Base-by-base conservation (phyloP, 92 coral and sea anemone species). In the Anthopleura xanthogrammica region DNA sequence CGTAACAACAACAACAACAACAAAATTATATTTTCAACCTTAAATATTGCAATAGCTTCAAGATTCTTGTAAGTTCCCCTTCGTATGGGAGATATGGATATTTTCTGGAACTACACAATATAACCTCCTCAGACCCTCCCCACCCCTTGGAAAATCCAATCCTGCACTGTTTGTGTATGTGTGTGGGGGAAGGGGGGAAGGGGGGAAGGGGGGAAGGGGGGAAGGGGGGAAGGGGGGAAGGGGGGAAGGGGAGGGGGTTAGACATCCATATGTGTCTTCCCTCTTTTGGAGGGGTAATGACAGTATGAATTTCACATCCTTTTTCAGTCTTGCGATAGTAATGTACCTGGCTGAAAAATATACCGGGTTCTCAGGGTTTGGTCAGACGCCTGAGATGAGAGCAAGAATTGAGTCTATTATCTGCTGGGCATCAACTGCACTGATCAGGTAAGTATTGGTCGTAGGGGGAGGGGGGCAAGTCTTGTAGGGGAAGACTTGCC, bases 391-490 rank as follows among this genome's bases (percentile, higher is more conserved):
- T 2, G 90, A 92, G 76, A 86, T 87, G 82, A 80, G 92, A 58
- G 91, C 87, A 52, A 86, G 65, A 83, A 81, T 90, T 75, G 93
- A 90, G 39, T 92, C 96, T 14, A 78, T 92, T 7, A 86, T 90
- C 12, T 82, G 90, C 55, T 92, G 96, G 96, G 96, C 93, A 19
- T 83, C 93, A 5, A 82, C 90, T 29, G 89, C 96, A 24, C 80
- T 92, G 16, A 85, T 88, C 0, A 92, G 96, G 96, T 92, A 80
- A 16, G 62, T 5, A 46, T 46, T 46, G 50, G 9, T 9, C 9
- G 3, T 46, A 46, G 50, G 50, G 9, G 50, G 50, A 46, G 9
- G 50, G 36, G 36, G 36, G 36, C 1, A 29, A 29, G 36, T 29
- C 36, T 29, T n/a, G n/a, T n/a, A n/a, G n/a, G 7, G 50, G 50